Evolutionary conservation across 2,113 vertebrate genomes (phyloP).

Genomic region (Strix uralensis): DNA sequence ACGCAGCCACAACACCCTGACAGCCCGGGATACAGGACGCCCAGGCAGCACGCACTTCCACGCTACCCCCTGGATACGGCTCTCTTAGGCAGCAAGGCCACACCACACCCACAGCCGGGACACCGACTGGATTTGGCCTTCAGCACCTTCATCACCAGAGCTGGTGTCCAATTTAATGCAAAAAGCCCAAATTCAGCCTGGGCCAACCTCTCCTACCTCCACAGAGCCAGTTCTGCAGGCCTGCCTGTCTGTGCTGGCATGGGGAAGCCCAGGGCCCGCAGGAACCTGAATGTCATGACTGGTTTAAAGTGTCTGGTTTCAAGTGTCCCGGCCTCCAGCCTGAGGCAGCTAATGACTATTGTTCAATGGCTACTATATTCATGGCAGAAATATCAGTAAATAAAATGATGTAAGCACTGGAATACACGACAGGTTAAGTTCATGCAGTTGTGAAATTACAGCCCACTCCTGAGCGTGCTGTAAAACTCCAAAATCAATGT

Average conservation of each 20-base stretch:
- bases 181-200: background rate
- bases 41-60: background rate
- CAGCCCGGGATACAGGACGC: background rate
- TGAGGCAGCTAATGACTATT: rapidly evolving
- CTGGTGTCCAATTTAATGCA: background rate
- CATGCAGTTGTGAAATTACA: constrained; percentile 58
- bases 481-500: constrained; percentile 54
- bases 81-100: background rate
- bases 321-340: background rate
- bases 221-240: background rate
- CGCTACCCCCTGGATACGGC: background rate
- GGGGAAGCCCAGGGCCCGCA: background rate
- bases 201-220: background rate
- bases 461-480: background rate
- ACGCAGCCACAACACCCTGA: background rate
- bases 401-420: constrained; percentile 8
- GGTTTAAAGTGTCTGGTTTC: background rate
- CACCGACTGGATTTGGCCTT: background rate
- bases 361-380: background rate
- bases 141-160: background rate
- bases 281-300: background rate
- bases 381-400: constrained; percentile 37
- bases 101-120: no score
- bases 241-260: background rate
- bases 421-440: constrained; percentile 6